Percentiles rank a stretch among this genome's conserved stretches.
phyloP scores from a whole-genome alignment of 2,888 invertebrate genomes.

The Cheiracanthium punctorium region DNA sequence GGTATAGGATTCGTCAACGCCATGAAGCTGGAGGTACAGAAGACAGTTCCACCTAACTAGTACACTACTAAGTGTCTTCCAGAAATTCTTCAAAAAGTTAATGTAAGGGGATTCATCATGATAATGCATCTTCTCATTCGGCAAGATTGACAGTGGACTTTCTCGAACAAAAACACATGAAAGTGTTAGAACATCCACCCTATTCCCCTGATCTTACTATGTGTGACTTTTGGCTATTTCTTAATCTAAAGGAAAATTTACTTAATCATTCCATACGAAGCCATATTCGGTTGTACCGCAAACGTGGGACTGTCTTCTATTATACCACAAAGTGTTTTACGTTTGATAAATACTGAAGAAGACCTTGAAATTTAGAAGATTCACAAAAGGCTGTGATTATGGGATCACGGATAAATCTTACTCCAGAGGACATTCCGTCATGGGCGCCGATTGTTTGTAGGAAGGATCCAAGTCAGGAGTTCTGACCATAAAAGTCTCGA shows the following conservation, averaged over 20 bases:
- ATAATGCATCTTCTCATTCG: conserved; percentile 26
- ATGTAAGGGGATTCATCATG: conserved; percentile 25
- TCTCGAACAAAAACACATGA: conserved; percentile 12
- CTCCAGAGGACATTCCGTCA: conserved; percentile 30
- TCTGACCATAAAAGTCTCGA: too few species aligned
- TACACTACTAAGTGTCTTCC: conserved; percentile 33
- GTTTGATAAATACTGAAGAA: conserved; percentile 40
- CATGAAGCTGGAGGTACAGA: neutral
- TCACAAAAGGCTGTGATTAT: conserved; percentile 39
- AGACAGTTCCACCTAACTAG: conserved; percentile 17
- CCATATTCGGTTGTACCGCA: conserved; percentile 45
- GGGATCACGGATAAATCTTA: conserved; percentile 28
- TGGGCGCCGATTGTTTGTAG: too few species aligned
- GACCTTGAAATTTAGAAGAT: conserved; percentile 39
- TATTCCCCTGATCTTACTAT: conserved; percentile 13
- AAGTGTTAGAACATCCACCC: neutral
- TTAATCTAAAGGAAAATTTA: neutral
- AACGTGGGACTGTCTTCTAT: conserved; percentile 43
- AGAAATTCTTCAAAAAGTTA: conserved; percentile 3
- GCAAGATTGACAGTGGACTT: conserved; percentile 14
- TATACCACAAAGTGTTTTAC: conserved; percentile 42
- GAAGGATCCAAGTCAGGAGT: too few species aligned
- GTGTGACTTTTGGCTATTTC: conserved; percentile 22
- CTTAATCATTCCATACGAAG: conserved; percentile 58
- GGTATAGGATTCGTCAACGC: too few species aligned